Evolutionary conservation across 2,113 vertebrate genomes (phyloP), one percentile per base, ranked within the genome.

Genomic region (Gulo gulo): DNA sequence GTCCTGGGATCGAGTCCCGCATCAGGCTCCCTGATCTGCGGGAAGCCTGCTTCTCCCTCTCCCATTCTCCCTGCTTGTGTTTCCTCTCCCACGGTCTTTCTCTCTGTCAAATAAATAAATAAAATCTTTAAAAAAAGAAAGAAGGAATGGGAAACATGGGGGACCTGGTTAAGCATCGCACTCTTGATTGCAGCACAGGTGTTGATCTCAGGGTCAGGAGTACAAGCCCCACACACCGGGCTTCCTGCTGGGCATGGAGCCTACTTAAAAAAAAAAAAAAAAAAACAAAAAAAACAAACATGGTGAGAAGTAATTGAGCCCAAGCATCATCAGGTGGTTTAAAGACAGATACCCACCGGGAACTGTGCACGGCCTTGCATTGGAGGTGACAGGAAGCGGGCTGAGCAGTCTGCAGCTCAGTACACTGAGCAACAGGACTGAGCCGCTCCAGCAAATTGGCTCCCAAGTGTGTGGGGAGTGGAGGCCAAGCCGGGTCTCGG

Each of bases 281-380:
- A 34, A 65, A 61, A 29, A 63, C 47, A 47, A 47, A 47, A 47
- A 67, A 16, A 65, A 65, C 26, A 63, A 65, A 34, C 14, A 4
- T 34, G 34, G 57, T 12, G 31, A 71, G 47, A 69, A 94, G 92
- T n/a, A 9, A 57, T 31, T 76, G 50, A 69, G 83, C 36, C 29
- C 18, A 36, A 47, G n/a, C 0, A 0, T 8, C 34, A 67, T 45
- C 11, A 2, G n/a, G 63, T 20, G 8, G 14, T 6, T 20, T 21
- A 18, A 57, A n/a, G 45, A 50, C 16, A n/a, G 21, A 20, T 16
- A 31, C 36, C 55, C 76, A 0, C 47, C 0, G 15, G 47, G 39
- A 14, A 26, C 5, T 1, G 14, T 6, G n/a, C 36, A n/a, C 1
- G 4, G n/a, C 13, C 14, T 26, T 15, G 23, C 34, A 34, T 21